Evolutionary conservation across 2,888 invertebrate genomes (phyloP), one percentile per base, ranked within the genome.

Genomic region (Pterobdella sp.): DNA sequence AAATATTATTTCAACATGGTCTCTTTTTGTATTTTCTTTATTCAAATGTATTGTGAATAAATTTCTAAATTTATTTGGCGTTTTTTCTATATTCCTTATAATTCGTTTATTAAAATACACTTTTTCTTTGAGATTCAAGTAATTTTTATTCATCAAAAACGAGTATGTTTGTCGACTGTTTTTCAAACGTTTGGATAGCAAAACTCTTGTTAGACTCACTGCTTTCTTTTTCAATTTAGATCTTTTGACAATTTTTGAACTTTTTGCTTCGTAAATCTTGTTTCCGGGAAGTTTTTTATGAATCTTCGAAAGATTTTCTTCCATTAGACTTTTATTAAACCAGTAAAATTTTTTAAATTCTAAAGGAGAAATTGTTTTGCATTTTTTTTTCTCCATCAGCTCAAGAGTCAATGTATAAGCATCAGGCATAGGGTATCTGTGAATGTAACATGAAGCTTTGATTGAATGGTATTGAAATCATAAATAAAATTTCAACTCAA

Each of bases 401-500:
- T 69, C 69, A 14, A 69, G n/a, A 14, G 69, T 36, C 69, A 69
- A 52, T 29, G 69, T 49, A 34, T 69, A 37, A 31, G 34, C 37
- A 52, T 69, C 69, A 22, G 69, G 69, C 29, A 69, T 22, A 0
- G 52, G 69, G 52, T 69, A 29, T 52, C 69, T 72, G 64, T 42
- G 42, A 14, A 18, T 42, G 42, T 14, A 14, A 42, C 42, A 42
- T 18, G 10, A 18, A 42, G 18, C 18, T 42, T 7, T 42, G 42
- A 42, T 42, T 18, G 18, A 42, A 42, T 18, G 18, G 7, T 18
- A 18, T 14, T 14, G 7, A 14, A 42, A 42, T 42, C 18, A 14
- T 42, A 26, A 56, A 56, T 26, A 56, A 56, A 56, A 56, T 56
- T 56, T 3, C 3, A 56, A 56, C 22, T 42, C 7, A 42, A 14